A percentile compares a stretch with the other conserved stretches of the same genome.
Conservation (phyloP, 2,797 vertebrate species). For the Gymnodraco acuticeps region DNA sequence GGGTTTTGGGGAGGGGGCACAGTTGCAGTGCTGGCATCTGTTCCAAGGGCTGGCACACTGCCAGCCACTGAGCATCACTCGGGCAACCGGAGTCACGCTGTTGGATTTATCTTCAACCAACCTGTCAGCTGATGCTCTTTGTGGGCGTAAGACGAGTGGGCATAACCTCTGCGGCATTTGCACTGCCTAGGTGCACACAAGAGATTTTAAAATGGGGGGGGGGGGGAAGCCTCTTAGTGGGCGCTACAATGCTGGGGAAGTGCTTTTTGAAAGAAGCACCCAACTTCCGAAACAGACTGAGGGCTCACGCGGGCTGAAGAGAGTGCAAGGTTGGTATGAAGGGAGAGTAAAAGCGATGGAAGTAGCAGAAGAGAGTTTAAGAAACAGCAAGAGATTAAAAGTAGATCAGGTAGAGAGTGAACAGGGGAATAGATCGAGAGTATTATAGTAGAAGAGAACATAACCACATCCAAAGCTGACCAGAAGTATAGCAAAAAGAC, state of each 20-base stretch:
- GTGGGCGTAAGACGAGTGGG: constrained; percentile 66
- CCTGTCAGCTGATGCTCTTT: constrained; percentile 79
- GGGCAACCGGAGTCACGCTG: constrained; percentile 71
- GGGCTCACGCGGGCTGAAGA: constrained; percentile 27
- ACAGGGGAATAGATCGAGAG: constrained; percentile 27
- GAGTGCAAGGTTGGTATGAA: constrained; percentile 18
- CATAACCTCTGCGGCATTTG: constrained; percentile 59
- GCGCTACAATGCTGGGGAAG: constrained; percentile 33
- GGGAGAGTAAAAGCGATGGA: constrained; percentile 12
- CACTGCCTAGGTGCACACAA: constrained; percentile 55
- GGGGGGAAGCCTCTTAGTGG: constrained; percentile 21
- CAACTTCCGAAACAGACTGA: constrained; percentile 39
- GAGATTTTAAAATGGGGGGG: constrained; percentile 49
- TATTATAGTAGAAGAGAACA: constrained; percentile 54
- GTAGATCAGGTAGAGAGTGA: constrained; percentile 38
- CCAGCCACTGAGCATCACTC: constrained; percentile 71
- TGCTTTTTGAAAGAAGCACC: constrained; percentile 43
- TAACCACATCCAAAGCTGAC: constrained; percentile 27
- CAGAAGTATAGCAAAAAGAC: constrained; percentile 22
- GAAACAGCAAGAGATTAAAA: constrained; percentile 26
- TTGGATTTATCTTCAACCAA: constrained; percentile 77
- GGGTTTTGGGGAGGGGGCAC: constrained; percentile 57
- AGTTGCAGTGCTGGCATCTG: constrained; percentile 75
- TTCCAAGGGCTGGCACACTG: constrained; percentile 61
- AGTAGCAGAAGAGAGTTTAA: constrained; percentile 19